Evolutionary conservation across 1,140 invertebrate genomes (phyloP), one percentile per base, ranked within the genome.

Genomic region (Pectinophora gossypiella): DNA sequence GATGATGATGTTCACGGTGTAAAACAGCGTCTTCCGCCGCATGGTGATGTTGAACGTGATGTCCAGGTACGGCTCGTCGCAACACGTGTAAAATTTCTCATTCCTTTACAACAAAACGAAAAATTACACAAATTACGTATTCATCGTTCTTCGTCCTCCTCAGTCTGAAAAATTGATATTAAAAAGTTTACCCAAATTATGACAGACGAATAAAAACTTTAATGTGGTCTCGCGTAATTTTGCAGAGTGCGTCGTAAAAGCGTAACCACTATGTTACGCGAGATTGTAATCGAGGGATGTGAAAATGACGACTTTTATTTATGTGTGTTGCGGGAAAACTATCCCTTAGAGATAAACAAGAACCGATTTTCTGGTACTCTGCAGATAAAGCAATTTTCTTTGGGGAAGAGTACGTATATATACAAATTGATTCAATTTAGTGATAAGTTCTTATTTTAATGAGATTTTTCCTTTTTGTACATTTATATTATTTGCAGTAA

Each of bases 31-130:
- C 88, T 99, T 98, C 58, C 98, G 90, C 67, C 98, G 90, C 93
- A 99, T 97, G 19, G 98, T 99, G 57, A 99, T 98, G 88, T 99
- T 99, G 89, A 99, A 99, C 27, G 97, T 99, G 73, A 99, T 99
- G 89, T 99, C 98, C 77, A 99, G 90, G 86, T 97, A 98, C 22
- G 96, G 96, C 87, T 97, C 96, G 80, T 97, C 94, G 86, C 98
- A 99, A 88, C 98, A 99, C 48, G 97, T 98, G 90, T 99, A 99
- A 88, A 94, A 97, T 72, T 97, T 97, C 85, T 97, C 96, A 78
- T 97, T 97, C 74, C 96, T 95, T 89, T 3, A 88, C 84, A 64
- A 53, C 53, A 61, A 40, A 16, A 40, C 2, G 1, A 40, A 15
- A 40, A 40, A 40, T 40, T 12, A 27, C 5, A n/a, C 23, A 27